phyloP scores from a whole-genome alignment of 1,140 invertebrate genomes.

The Euura lappo region DNA sequence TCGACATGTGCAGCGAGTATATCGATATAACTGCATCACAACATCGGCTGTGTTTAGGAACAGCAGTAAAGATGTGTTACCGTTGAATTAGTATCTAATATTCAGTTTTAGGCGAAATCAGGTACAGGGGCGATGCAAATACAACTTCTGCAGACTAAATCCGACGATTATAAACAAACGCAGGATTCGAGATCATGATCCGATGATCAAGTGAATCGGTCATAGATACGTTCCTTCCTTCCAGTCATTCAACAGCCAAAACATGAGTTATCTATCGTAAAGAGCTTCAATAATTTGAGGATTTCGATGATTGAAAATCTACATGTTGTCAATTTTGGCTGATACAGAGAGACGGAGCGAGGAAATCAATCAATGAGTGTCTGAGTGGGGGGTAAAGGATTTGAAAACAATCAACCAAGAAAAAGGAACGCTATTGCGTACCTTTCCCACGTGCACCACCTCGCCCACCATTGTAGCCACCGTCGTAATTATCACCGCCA shows the following conservation, averaged over 20 bases:
- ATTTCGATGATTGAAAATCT: background rate
- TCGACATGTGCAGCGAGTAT: background rate
- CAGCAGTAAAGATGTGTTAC: background rate
- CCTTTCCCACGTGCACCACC: conserved; percentile 81
- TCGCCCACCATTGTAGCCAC: conserved; percentile 78
- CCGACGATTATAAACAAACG: too few relatives aligned
- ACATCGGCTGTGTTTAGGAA: background rate
- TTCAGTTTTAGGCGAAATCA: background rate
- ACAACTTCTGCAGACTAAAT: background rate
- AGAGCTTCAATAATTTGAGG: too few relatives aligned
- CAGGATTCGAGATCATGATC: background rate
- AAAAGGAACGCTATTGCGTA: conserved; percentile 65
- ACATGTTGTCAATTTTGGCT: background rate
- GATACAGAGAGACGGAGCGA: background rate
- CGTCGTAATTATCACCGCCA: conserved; percentile 79
- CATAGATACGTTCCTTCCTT: too few relatives aligned
- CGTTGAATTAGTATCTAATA: background rate
- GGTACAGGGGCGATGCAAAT: background rate
- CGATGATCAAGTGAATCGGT: background rate
- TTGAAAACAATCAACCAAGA: conserved; percentile 35
- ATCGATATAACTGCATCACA: background rate
- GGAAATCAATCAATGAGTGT: conserved; percentile 22
- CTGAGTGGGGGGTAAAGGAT: conserved; percentile 16
- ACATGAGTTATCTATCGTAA: too few relatives aligned
- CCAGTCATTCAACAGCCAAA: too few relatives aligned